Conservation (phyloP, 2,113 vertebrate species). For the Ondatra zibethicus region DNA sequence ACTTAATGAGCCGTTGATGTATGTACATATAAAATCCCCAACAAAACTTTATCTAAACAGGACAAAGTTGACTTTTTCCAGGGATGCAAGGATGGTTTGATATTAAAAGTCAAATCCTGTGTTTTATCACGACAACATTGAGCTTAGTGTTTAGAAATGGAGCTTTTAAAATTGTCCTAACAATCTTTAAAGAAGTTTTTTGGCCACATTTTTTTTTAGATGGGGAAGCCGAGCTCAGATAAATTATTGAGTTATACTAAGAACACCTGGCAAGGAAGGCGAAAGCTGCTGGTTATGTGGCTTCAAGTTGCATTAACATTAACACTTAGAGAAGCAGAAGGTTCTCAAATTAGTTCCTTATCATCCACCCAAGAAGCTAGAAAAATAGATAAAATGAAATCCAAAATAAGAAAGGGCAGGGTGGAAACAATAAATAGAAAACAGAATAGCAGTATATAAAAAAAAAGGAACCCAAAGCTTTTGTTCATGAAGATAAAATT, state of each 20-base stretch:
- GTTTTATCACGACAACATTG: background rate
- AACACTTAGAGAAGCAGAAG: background rate
- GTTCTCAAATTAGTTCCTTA: background rate
- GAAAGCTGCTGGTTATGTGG: background rate
- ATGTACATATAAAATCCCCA: background rate
- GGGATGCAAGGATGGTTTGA: background rate
- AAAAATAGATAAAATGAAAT: constrained; percentile 15
- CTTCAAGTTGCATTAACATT: background rate
- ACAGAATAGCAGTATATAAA: constrained; percentile 4
- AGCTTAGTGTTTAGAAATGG: background rate
- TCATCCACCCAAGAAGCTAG: background rate
- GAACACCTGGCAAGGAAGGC: background rate
- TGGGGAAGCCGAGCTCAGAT: background rate
- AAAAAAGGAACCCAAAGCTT: background rate
- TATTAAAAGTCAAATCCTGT: background rate
- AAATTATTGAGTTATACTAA: background rate
- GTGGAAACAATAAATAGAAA: background rate
- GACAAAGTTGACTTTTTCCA: background rate
- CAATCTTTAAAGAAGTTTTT: background rate
- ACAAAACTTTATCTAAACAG: background rate
- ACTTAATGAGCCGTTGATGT: background rate
- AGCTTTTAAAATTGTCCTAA: background rate
- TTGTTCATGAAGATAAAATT: constrained; percentile 20
- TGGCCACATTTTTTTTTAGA: constrained; percentile 14
- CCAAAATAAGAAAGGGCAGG: background rate